A percentile compares a stretch with the other conserved stretches of the same genome.
Conservation (phyloP, 2,797 vertebrate species). For the Taeniopygia guttata region DNA sequence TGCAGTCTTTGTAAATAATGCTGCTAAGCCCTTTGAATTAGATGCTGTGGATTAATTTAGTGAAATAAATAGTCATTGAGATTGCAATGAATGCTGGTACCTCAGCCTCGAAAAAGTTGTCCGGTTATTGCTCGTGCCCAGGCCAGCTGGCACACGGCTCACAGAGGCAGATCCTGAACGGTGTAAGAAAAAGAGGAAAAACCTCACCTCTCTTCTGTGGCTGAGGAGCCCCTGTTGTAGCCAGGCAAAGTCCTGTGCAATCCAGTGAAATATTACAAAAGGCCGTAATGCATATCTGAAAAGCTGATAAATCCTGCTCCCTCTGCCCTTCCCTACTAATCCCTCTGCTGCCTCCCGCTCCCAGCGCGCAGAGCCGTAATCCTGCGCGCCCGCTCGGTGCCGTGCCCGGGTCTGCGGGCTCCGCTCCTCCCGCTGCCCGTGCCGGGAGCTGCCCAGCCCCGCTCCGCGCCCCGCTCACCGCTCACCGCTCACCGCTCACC, state of each 20-base stretch:
- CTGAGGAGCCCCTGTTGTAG: not conserved
- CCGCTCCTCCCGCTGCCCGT: not conserved
- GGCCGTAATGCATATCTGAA: not conserved
- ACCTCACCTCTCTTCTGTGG: slow-evolving; percentile 9
- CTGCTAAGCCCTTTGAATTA: not conserved
- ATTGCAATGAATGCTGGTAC: not conserved
- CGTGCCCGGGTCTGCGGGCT: not conserved
- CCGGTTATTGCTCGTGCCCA: not conserved
- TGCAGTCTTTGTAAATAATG: not conserved
- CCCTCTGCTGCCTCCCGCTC: not conserved
- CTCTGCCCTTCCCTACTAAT: not conserved
- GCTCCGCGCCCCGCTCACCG: not conserved
- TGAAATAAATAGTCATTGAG: not conserved
- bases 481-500: not conserved
- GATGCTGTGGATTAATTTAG: not conserved
- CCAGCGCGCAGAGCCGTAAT: not conserved
- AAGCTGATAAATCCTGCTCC: slow-evolving; percentile 5
- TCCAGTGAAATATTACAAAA: not conserved
- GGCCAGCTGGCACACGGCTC: not conserved
- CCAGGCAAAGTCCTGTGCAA: not conserved
- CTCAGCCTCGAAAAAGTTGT: slow-evolving; percentile 49
- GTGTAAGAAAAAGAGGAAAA: not conserved
- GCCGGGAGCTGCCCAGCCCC: not conserved
- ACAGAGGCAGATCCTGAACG: not conserved
- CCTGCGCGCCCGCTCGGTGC: not conserved